Percentiles rank a stretch among this genome's conserved stretches.
phyloP scores from a whole-genome alignment of 1,140 invertebrate genomes.

The honey bee (Apis mellifera) region Amel_HAv3.1 CM009932.2:11460501-11461000 shows the following conservation, averaged over 20 bases:
- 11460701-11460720: constrained; percentile 46
- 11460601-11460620: too few species aligned
- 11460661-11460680: constrained; percentile 44
- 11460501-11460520: too few species aligned
- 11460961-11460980: constrained; percentile 75
- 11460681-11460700: constrained; percentile 61
- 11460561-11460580: too few species aligned
- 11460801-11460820: constrained; percentile 41
- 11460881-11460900: neutral
- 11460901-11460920: neutral
- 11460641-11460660: too few species aligned
- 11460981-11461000: constrained; percentile 65
- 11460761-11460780: constrained; percentile 74
- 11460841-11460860: constrained; percentile 50
- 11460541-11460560: too few species aligned
- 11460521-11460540: too few species aligned
- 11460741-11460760: constrained; percentile 76
- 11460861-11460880: constrained; percentile 33
- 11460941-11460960: constrained; percentile 51
- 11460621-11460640: too few species aligned
- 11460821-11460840: constrained; percentile 60
- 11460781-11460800: constrained; percentile 69
- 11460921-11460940: neutral
- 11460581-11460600: too few species aligned
- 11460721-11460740: constrained; percentile 74